Base-by-base conservation (phyloP, 1,140 invertebrate species). In the Hetaerina americana region DNA sequence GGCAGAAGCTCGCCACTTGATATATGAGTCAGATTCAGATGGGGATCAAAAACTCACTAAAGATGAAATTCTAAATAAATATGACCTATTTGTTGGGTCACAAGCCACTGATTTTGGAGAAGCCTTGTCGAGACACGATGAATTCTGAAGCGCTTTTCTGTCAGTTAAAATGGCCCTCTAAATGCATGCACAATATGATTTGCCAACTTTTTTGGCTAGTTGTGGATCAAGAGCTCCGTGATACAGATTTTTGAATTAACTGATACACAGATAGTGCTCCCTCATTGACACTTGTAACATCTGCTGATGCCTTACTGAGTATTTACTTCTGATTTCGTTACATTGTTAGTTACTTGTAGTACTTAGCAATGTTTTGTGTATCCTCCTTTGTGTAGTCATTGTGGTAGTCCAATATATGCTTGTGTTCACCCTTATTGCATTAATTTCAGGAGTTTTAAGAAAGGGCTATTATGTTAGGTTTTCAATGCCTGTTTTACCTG, bases 51-150 rank as follows among this genome's bases (percentile, higher is more conserved):
- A 92, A 78, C 83, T 99, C 5, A 93, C 90, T 3, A 95, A 94
- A 80, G 87, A 90, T 5, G 97, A 99, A 84, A 92, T 99, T 70
- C 80, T 99, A 0, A 89, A 91, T 40, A 98, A 98, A 79, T 98
- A 98, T 80, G 97, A 99, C 81, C 83, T 98, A 0, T 99, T 99
- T 81, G 97, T 99, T 0, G 96, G 97, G 28, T 98, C 96, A 18
- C 96, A 99, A 80, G 97, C 96, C 0, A 99, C 97, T 0, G 97
- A 99, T 82, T 99, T 98, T 81, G 97, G 97, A 0, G 95, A 98
- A 81, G 96, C 96, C 6, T 82, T 99, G 3, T 87, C 89, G 0
- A 86, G 94, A 76, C 97, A 99, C 79, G 97, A 99, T 77, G 94
- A 96, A 82, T 95, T 97, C 82, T 96, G 89, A 57, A 57, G 2